These are phyloP conservation scores for Synergus umbraculus DNA, from an alignment of 2,888 invertebrate species.

Conservation along the genomic window DNA sequence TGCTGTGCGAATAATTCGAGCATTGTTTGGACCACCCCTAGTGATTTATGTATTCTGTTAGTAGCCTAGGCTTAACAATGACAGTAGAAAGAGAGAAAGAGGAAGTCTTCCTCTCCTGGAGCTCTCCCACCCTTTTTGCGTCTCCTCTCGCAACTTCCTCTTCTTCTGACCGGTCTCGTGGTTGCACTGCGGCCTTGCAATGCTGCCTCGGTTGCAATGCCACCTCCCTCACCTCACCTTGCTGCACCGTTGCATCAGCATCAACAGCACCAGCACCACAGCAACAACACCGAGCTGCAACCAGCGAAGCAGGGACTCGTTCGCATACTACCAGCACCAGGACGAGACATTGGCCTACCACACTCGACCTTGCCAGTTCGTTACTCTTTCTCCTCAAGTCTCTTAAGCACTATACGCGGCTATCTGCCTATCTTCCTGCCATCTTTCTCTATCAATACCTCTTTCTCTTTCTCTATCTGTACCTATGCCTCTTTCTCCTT, in stretches of 20 bases:
- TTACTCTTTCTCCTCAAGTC: conserved; percentile 73
- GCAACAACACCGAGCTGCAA: conserved; percentile 49
- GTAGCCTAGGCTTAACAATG: conserved; percentile 31
- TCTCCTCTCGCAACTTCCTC: conserved; percentile 61
- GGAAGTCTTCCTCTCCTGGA: conserved; percentile 4
- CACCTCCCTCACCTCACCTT: conserved; percentile 50
- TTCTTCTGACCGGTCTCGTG: conserved; percentile 65
- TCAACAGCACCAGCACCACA: conserved; percentile 49
- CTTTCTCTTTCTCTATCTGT: conserved; percentile 26
- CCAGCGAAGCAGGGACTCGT: conserved; percentile 52
- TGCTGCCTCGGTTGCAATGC: conserved; percentile 64
- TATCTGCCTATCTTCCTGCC: conserved; percentile 58
- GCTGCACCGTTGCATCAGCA: conserved; percentile 65
- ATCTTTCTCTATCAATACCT: conserved; percentile 48
- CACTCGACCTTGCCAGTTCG: conserved; percentile 77
- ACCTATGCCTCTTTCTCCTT: conserved; percentile 45
- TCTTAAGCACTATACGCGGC: conserved; percentile 69
- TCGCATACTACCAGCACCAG: conserved; percentile 68
- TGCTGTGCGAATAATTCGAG: too few species aligned
- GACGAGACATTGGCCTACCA: conserved; percentile 76
- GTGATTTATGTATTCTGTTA: conserved; percentile 40
- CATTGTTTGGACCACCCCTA: too few species aligned
- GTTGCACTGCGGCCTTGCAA: conserved; percentile 73
- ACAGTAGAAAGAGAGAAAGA: background rate
- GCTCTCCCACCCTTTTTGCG: conserved; percentile 48